Base-by-base conservation (phyloP, 1,140 invertebrate genomes). In the Aleiodes sp. region DNA sequence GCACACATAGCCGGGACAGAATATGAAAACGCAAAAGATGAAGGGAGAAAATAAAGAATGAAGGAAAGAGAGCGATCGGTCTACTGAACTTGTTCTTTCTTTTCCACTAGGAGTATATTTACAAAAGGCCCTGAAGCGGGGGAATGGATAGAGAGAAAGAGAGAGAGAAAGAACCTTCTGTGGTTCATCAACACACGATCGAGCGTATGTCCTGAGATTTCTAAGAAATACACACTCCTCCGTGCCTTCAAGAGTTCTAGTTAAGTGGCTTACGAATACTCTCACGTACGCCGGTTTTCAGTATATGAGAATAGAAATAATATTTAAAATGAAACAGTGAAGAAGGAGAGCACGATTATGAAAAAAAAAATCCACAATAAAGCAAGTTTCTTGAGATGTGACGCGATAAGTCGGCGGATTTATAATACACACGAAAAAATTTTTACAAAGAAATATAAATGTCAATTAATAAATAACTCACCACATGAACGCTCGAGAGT, bases 401-500 rank as follows among this genome's bases (percentile, higher is more conserved):
- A 16, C 46, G 46, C 46, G 46, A 52, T 52, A 52, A 52, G 19
- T 52, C 46, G 46, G 19, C 12, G 12, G 7, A 10, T 9, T 52
- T 19, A 29, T 31, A 52, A 56, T 33, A 65, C 19, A 33, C 21
- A 21, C 12, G 2, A 29, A 59, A 28, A 26, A 39, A 29, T 31
- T 12, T 64, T 57, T 35, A 39, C 14, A 35, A 37, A 64, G 14
- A 59, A 65, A 19, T 46, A 61, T 7, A 28, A 43, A 61, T 41
- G 29, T 28, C 29, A 57, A n/a, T 35, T 14, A 19, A 70, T 62
- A 75, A 61, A 73, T 62, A 70, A 85, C 85, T 87, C 71, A 87
- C 86, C 82, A 87, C 81, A 73, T 87, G 87, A 79, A 87, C 79
- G 62, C 77, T 85, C 73, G 79, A 85, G 28, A 82, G 79, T 24